Evolutionary conservation across 1,140 invertebrate genomes (phyloP).

Genomic region (Thaumatotibia leucotreta): DNA sequence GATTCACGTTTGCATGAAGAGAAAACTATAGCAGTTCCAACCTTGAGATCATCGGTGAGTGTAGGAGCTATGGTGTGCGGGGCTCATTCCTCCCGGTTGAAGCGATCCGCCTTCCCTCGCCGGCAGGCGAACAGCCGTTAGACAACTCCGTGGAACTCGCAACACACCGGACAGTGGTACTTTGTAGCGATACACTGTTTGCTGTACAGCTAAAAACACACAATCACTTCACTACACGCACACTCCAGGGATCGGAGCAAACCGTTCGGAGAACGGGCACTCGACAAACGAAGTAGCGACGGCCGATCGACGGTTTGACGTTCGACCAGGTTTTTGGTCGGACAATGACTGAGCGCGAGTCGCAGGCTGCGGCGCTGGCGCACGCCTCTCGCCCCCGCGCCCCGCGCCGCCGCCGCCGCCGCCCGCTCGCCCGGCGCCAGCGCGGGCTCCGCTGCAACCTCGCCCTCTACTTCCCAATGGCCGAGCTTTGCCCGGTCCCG

Average conservation of each 20-base stretch:
- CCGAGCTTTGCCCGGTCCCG: constrained; percentile 57
- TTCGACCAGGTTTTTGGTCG: constrained; percentile 60
- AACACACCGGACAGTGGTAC: constrained; percentile 53
- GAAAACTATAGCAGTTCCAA: constrained; percentile 44
- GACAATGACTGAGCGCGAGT: constrained; percentile 54
- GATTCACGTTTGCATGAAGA: constrained; percentile 19
- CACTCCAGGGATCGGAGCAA: constrained; percentile 53
- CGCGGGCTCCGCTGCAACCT: constrained; percentile 26
- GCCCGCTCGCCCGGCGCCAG: constrained; percentile 26
- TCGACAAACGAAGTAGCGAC: constrained; percentile 60
- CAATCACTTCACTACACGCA: constrained; percentile 67
- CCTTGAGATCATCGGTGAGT: constrained; percentile 75
- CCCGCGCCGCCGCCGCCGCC: constrained; percentile 24
- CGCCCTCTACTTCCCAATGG: constrained; percentile 38
- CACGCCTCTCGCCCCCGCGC: constrained; percentile 50
- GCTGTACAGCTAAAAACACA: constrained; percentile 71
- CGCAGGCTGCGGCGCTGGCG: constrained; percentile 33
- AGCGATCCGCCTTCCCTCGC: constrained; percentile 68
- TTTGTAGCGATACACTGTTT: constrained; percentile 69
- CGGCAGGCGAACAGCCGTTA: constrained; percentile 64
- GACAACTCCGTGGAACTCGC: constrained; percentile 50
- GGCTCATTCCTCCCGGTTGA: constrained; percentile 73
- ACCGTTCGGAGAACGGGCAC: constrained; percentile 56
- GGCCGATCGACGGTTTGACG: constrained; percentile 40
- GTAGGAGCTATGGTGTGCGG: constrained; percentile 61